Conservation (phyloP, 2,113 vertebrate genomes). For the Hippocampus abdominalis region DNA sequence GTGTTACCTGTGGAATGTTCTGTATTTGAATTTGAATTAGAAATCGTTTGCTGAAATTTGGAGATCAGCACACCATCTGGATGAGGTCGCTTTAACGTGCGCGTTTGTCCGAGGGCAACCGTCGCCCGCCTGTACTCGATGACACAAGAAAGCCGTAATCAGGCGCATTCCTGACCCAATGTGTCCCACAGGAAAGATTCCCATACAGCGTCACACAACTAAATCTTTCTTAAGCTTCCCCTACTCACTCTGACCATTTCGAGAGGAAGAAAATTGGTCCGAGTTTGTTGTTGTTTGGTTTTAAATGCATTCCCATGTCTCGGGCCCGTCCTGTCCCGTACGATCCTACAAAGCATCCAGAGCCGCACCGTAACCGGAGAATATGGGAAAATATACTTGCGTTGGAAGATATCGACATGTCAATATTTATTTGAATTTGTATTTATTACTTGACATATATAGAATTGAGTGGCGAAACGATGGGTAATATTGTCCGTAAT, state of each 20-base stretch:
- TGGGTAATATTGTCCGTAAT: too few relatives aligned
- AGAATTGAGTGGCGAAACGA: conserved; percentile 9
- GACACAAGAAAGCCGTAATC: conserved; percentile 27
- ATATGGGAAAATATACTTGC: conserved; percentile 63
- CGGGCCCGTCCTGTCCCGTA: conserved; percentile 69
- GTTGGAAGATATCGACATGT: neutral
- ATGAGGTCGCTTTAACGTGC: conserved; percentile 17
- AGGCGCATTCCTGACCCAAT: conserved; percentile 29
- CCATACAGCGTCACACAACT: conserved; percentile 24
- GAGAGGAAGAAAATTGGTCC: conserved; percentile 33
- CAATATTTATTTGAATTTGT: conserved; percentile 40
- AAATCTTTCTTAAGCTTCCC: conserved; percentile 10
- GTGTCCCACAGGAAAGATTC: conserved; percentile 41
- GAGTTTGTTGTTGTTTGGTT: conserved; percentile 65
- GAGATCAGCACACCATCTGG: conserved; percentile 17
- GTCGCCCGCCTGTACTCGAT: conserved; percentile 18
- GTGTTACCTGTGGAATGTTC: conserved; percentile 23
- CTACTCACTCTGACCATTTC: conserved; percentile 16
- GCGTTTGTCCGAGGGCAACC: conserved; percentile 26
- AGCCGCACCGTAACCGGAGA: conserved; percentile 42
- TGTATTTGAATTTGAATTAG: conserved; percentile 21
- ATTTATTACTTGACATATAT: conserved; percentile 33
- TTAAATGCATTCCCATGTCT: conserved; percentile 58
- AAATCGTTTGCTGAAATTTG: conserved; percentile 17
- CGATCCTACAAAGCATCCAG: conserved; percentile 50